Evolutionary conservation across 2,888 invertebrate genomes (phyloP).

Genomic region (Hydroisotoma schaefferi): DNA sequence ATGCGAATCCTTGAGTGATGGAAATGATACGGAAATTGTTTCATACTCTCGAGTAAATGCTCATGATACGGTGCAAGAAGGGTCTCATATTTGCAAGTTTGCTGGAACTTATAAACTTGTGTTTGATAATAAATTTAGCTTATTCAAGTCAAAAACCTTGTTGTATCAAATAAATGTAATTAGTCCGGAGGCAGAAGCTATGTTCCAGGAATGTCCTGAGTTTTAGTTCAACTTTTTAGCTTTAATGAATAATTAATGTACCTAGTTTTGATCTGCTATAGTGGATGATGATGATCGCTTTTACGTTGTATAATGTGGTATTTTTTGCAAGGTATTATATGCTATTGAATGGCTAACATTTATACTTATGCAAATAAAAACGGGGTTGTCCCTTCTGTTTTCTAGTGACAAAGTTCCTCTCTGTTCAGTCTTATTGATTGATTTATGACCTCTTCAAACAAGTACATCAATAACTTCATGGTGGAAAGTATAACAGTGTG

Average conservation of each 20-base stretch:
- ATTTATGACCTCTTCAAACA: no score
- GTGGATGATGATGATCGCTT: neutral
- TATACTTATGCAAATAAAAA: no score
- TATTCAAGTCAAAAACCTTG: conserved; percentile 23
- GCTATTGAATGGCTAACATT: no score
- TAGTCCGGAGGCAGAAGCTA: neutral
- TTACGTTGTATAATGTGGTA: neutral
- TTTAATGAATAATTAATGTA: neutral
- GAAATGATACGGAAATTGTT: neutral
- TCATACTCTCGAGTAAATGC: conserved; percentile 13
- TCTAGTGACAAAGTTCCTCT: no score
- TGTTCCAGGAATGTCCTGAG: neutral
- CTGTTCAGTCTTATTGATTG: no score
- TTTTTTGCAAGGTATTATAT: no score
- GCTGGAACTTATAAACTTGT: conserved; percentile 16
- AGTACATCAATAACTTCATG: no score
- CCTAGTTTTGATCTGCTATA: neutral
- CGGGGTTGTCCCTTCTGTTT: no score
- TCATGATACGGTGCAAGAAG: conserved; percentile 15
- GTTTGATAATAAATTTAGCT: conserved; percentile 29
- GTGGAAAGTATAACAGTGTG: no score
- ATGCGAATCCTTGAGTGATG: no score
- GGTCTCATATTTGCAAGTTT: neutral
- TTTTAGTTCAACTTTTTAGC: neutral
- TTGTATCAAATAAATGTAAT: conserved; percentile 15